A percentile compares a stretch with the other conserved stretches of the same genome.
These are phyloP conservation scores for Matsumyia berberina DNA, from an alignment of 2,888 invertebrate species.

Conservation along the genomic window DNA sequence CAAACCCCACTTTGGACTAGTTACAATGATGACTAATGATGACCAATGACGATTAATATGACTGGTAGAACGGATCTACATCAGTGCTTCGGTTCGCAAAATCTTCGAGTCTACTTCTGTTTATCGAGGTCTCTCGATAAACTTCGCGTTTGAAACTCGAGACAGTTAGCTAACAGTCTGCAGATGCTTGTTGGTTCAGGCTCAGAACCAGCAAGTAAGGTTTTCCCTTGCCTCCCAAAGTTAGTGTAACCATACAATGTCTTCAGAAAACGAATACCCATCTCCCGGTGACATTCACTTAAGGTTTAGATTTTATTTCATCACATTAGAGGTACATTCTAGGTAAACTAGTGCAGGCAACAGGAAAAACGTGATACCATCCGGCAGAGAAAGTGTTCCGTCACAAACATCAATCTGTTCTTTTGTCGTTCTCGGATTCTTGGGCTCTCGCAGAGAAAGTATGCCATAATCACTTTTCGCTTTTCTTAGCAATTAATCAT, in stretches of 20 bases:
- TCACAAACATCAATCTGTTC: conserved; percentile 46
- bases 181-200: too few relatives aligned
- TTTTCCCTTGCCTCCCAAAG: not conserved
- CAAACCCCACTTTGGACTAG: too few relatives aligned
- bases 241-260: not conserved
- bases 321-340: conserved; percentile 34
- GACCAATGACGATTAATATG: too few relatives aligned
- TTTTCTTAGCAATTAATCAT: conserved; percentile 64
- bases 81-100: too few relatives aligned
- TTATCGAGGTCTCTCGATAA: too few relatives aligned
- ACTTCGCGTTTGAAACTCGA: too few relatives aligned
- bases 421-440: conserved; percentile 47
- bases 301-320: conserved; percentile 1
- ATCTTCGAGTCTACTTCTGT: too few relatives aligned
- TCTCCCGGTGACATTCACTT: not conserved
- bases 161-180: too few relatives aligned
- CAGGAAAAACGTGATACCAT: conserved; percentile 45
- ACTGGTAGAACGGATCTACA: too few relatives aligned
- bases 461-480: conserved; percentile 68
- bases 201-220: too few relatives aligned
- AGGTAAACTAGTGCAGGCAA: conserved; percentile 5
- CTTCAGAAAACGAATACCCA: not conserved
- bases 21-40: too few relatives aligned
- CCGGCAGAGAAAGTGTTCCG: conserved; percentile 57
- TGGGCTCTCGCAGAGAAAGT: conserved; percentile 62